Conservation (phyloP, 1,140 invertebrate species). For the Hormaphis cornu region DNA sequence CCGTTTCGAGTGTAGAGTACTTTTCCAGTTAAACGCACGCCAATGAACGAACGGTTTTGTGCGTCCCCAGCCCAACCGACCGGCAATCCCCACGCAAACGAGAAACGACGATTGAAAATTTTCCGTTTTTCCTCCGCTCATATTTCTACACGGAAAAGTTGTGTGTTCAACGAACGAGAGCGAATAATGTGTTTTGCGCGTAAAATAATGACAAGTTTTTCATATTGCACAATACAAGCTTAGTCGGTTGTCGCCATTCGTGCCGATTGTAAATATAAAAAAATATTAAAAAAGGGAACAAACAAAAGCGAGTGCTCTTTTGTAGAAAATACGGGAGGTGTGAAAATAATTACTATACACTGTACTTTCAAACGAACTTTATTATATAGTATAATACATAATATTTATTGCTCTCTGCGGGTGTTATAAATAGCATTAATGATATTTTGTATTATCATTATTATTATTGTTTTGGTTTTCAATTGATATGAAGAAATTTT, state of each 20-base stretch:
- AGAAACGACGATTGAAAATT: neutral
- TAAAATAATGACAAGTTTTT: slow-evolving; percentile 14
- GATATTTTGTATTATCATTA: too few relatives aligned
- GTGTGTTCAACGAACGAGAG: neutral
- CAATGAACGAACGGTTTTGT: neutral
- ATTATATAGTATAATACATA: neutral
- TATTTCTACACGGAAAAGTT: neutral
- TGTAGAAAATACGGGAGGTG: neutral
- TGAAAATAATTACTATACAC: slow-evolving; percentile 9
- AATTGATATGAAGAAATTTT: too few relatives aligned
- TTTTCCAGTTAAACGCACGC: neutral
- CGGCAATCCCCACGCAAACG: neutral
- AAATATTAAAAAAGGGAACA: too few relatives aligned
- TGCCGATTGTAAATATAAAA: neutral
- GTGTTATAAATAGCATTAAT: too few relatives aligned
- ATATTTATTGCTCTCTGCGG: too few relatives aligned
- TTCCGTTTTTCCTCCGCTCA: neutral
- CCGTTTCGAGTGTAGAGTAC: neutral
- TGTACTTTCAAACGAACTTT: neutral
- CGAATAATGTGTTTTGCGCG: neutral
- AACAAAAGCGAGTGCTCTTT: neutral
- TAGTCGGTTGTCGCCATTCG: neutral
- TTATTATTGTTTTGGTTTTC: too few relatives aligned
- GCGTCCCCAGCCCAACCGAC: neutral
- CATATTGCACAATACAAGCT: too few relatives aligned